Evolutionary conservation across 2,888 invertebrate species (phyloP).

Genomic region (Pseudanteris insignis): DNA sequence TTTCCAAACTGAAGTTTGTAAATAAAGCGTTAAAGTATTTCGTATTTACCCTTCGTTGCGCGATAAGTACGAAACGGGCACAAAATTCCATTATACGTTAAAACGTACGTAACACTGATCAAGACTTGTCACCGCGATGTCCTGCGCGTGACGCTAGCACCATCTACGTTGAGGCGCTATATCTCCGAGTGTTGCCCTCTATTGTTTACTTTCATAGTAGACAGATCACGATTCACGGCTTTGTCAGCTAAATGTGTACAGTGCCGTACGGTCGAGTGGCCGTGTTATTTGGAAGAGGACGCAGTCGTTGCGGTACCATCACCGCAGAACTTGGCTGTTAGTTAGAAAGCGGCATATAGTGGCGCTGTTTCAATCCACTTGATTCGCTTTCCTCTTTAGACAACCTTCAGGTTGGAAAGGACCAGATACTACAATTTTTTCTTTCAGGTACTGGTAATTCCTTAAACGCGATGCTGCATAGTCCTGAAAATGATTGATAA

Average conservation of each 20-base stretch:
- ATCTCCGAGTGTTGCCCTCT: conserved; percentile 14
- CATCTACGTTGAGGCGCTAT: conserved; percentile 7
- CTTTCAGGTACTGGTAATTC: conserved; percentile 73
- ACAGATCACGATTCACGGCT: background rate
- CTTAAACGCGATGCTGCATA: conserved; percentile 73
- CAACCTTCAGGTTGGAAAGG: conserved; percentile 7
- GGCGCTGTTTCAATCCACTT: conserved; percentile 21
- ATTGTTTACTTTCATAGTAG: conserved; percentile 25
- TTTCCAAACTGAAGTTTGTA: conserved; percentile 1
- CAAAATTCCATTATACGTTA: conserved; percentile 1
- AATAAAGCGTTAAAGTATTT: no score
- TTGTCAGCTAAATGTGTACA: background rate
- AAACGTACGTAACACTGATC: conserved; percentile 2
- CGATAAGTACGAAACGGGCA: conserved; percentile 7
- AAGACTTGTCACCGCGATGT: background rate
- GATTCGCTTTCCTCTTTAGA: conserved; percentile 49
- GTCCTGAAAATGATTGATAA: conserved; percentile 70
- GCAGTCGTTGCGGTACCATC: conserved; percentile 4
- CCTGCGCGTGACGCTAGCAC: conserved; percentile 5
- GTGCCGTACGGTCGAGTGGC: conserved; percentile 2
- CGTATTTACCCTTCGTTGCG: no score
- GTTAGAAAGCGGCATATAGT: conserved; percentile 1
- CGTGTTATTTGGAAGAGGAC: conserved; percentile 9
- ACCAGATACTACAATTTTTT: conserved; percentile 64
- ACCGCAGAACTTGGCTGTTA: conserved; percentile 4